Conservation (phyloP, 2,113 vertebrate species). For the Tretioscincus oriximinensis region DNA sequence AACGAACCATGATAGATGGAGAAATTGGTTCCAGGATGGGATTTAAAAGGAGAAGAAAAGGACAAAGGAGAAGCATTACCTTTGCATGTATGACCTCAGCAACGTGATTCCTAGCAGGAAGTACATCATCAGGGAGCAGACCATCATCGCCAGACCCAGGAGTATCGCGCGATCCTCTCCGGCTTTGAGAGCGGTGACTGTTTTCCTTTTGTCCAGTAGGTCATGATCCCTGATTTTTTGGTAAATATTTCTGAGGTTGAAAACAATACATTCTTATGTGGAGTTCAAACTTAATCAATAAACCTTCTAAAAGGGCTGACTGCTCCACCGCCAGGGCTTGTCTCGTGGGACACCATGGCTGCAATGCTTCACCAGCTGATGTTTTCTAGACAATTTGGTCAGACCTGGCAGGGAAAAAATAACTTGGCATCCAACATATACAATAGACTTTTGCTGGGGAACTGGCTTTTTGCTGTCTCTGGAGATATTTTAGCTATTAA, state of each 20-base stretch:
- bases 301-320: slow-evolving; percentile 31
- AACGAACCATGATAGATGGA: too few species aligned
- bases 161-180: slow-evolving; percentile 93
- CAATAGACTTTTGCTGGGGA: slow-evolving; percentile 39
- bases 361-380: slow-evolving; percentile 39
- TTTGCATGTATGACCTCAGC: slow-evolving; percentile 89
- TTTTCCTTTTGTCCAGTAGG: slow-evolving; percentile 93
- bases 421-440: slow-evolving; percentile 50
- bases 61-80: slow-evolving; percentile 68
- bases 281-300: slow-evolving; percentile 51
- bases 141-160: slow-evolving; percentile 90
- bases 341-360: slow-evolving; percentile 20
- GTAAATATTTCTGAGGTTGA: slow-evolving; percentile 89
- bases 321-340: slow-evolving; percentile 38
- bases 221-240: slow-evolving; percentile 90
- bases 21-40: too few species aligned
- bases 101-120: slow-evolving; percentile 92
- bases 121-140: slow-evolving; percentile 91
- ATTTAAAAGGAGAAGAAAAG: too few species aligned
- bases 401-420: slow-evolving; percentile 47
- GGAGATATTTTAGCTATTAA: slow-evolving; percentile 14
- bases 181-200: slow-evolving; percentile 89
- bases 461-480: slow-evolving; percentile 34
- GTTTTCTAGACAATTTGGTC: slow-evolving; percentile 42
- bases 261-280: slow-evolving; percentile 73